Conservation (phyloP, 2,888 invertebrate genomes). For the Acanthoscelides obtectus region DNA sequence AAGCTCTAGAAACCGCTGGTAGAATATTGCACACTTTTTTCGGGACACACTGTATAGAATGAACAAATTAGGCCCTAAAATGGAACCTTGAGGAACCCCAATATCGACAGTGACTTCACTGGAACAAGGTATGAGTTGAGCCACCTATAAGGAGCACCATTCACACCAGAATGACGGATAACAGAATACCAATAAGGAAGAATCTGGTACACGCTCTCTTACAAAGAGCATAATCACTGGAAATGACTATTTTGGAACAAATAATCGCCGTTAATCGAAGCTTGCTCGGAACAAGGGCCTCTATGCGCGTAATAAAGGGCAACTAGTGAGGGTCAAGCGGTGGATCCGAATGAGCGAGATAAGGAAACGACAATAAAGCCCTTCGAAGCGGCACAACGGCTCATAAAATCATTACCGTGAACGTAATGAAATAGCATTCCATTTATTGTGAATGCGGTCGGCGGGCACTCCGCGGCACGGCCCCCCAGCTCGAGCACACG, state of each 20-base stretch:
- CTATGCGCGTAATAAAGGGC: not conserved
- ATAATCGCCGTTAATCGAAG: not conserved
- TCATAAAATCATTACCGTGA: constrained; percentile 39
- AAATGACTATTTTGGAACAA: not conserved
- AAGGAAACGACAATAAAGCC: constrained; percentile 18
- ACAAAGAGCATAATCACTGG: too few relatives aligned
- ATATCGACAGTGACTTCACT: too few relatives aligned
- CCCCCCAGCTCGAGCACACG: constrained; percentile 10
- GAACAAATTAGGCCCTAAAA: too few relatives aligned
- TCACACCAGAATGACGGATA: too few relatives aligned
- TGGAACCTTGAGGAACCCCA: too few relatives aligned
- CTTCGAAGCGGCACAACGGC: constrained; percentile 23
- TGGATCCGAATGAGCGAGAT: not conserved
- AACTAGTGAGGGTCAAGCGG: not conserved
- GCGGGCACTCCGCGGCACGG: constrained; percentile 25
- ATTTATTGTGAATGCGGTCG: constrained; percentile 45
- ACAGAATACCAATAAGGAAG: too few relatives aligned
- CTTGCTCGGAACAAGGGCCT: not conserved
- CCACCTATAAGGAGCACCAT: too few relatives aligned
- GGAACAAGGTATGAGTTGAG: too few relatives aligned
- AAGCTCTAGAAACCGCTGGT: too few relatives aligned
- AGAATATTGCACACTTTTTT: too few relatives aligned
- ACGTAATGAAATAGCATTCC: constrained; percentile 47
- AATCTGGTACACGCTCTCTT: too few relatives aligned
- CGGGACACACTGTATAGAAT: too few relatives aligned